Base-by-base conservation (phyloP, 2,888 invertebrate genomes). In the Podabrus alpinus region DNA sequence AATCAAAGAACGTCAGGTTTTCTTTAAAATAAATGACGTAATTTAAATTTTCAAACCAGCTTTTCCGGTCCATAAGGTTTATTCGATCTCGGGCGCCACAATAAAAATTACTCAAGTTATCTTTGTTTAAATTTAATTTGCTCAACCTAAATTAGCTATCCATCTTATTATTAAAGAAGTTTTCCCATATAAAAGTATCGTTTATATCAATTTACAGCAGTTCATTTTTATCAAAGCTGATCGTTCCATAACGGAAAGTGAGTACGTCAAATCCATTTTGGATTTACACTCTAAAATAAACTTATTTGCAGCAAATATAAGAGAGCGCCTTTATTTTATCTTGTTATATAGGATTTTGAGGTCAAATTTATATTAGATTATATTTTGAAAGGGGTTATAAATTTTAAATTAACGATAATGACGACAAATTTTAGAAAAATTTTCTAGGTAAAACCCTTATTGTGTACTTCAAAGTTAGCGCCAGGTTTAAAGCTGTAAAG, bases 161-260 rank as follows among this genome's bases (percentile, higher is more conserved):
- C 62, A 64, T 64, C 15, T 64, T 16, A 5, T 15, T 25, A 66
- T 64, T 64, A 64, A n/a, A 64, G 17, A 64, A 19, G 15, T 21
- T 21, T 64, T 64, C 62, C 9, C 29, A 64, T 15, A 71, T 21
- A 64, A 15, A 24, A n/a, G 19, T 24, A 70, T 17, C 64, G 64
- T 71, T 71, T 71, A 70, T 71, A 71, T 71, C 71, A 71, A 62
- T 71, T 71, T 71, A 64, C 11, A 45, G 64, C 64, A 13, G 59
- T 61, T 59, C 59, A 66, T 64, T 71, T 71, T 71, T 15, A 71
- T 71, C 71, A 16, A 64, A 64, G 62, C 62, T 64, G 62, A 64
- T 64, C 62, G 62, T 64, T 64, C 15, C 21, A 64, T 64, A 64
- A 21, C 70, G 70, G 21, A 29, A 29, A 61, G 64, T 64, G 61